Percentiles rank a stretch among this genome's conserved stretches.
Evolutionary conservation across 2,797 vertebrate species (phyloP).

Genomic region (Spinibarbus caldwelli): DNA sequence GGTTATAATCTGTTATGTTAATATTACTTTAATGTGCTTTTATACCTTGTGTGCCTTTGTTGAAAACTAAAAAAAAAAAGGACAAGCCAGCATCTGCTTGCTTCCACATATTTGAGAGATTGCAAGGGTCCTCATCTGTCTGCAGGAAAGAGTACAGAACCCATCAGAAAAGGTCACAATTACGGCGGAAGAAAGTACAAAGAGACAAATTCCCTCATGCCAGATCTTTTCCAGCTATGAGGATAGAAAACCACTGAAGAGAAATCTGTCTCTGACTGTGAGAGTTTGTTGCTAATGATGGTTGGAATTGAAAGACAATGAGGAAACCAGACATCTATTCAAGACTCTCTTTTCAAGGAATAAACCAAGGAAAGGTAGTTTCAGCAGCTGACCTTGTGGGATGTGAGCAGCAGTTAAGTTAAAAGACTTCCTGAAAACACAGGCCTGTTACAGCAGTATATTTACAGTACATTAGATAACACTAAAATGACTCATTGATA

Average conservation of each 20-base stretch:
- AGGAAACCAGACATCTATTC: neutral
- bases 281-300: conserved; percentile 37
- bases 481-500: neutral
- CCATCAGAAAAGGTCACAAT: conserved; percentile 45
- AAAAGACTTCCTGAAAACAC: neutral
- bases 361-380: conserved; percentile 16
- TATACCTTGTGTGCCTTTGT: conserved; percentile 16
- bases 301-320: conserved; percentile 24
- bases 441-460: neutral
- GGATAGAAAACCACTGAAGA: conserved; percentile 14
- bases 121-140: conserved; percentile 11
- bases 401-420: conserved; percentile 11
- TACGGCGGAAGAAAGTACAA: conserved; percentile 1
- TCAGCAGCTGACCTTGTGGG: conserved; percentile 21
- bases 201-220: conserved; percentile 19
- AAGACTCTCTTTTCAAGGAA: neutral
- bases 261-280: conserved; percentile 32
- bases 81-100: conserved; percentile 34
- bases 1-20: conserved; percentile 61
- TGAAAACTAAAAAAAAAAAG: conserved; percentile 18
- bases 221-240: conserved; percentile 14
- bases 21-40: conserved; percentile 36
- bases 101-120: conserved; percentile 23
- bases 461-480: neutral
- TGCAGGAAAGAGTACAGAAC: conserved; percentile 15